Percentiles rank a stretch among this genome's conserved stretches.
Evolutionary conservation across 92 coral and sea anemone species (phyloP).

Genomic region (Porites cylindrica): DNA sequence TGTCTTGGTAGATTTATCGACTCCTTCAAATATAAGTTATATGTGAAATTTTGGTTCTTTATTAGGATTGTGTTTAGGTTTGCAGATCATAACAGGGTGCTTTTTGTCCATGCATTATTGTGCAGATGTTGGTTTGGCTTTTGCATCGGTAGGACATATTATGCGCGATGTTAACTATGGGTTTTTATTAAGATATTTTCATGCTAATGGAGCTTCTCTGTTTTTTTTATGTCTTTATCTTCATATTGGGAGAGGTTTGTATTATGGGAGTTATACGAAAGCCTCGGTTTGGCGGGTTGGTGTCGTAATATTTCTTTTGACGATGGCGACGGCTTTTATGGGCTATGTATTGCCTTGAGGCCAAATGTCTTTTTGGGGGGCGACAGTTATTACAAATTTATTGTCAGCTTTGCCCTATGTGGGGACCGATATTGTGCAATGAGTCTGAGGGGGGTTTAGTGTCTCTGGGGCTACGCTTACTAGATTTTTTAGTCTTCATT

Average conservation of each 20-base stretch:
- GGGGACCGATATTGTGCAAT: conserved; percentile 83
- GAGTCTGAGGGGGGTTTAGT: conserved; percentile 90
- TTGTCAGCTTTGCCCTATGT: conserved; percentile 83
- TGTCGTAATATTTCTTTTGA: conserved; percentile 68
- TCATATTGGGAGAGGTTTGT: conserved; percentile 82
- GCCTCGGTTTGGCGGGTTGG: conserved; percentile 74
- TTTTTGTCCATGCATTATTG: conserved; percentile 88
- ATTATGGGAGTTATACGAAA: conserved; percentile 76
- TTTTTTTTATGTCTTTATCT: conserved; percentile 78
- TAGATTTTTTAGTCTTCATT: conserved; percentile 81
- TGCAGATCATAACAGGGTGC: conserved; percentile 78
- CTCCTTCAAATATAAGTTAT: conserved; percentile 91
- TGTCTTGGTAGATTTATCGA: conserved; percentile 75
- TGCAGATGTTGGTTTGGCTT: conserved; percentile 72
- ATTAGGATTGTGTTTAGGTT: conserved; percentile 76
- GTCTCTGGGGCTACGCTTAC: conserved; percentile 80
- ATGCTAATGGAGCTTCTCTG: conserved; percentile 82
- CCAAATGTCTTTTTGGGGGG: conserved; percentile 91
- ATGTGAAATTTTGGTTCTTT: conserved; percentile 90
- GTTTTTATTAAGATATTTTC: conserved; percentile 71
- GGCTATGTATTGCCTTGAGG: conserved; percentile 91
- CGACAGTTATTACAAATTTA: conserved; percentile 89
- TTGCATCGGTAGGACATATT: conserved; percentile 72
- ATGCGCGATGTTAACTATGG: conserved; percentile 86
- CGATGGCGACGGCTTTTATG: conserved; percentile 82